phyloP scores from a whole-genome alignment of 2,888 invertebrate genomes.

The Diploptera punctata region DNA sequence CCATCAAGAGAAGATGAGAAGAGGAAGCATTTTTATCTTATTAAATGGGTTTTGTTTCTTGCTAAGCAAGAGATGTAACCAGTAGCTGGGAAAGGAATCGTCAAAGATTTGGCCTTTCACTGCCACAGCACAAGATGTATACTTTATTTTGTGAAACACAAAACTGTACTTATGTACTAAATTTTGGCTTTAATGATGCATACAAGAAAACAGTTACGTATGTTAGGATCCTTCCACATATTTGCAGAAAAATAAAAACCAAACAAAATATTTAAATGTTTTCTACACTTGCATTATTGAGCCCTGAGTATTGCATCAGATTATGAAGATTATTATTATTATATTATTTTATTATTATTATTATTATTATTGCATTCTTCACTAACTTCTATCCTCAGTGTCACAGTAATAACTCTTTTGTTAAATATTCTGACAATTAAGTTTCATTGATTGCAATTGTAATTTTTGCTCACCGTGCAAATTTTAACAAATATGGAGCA shows the following conservation, averaged over 20 bases:
- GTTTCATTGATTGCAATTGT: conserved; percentile 27
- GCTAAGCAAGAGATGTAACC: conserved; percentile 29
- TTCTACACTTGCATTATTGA: conserved; percentile 41
- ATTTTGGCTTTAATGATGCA: conserved; percentile 23
- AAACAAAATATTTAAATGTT: conserved; percentile 41
- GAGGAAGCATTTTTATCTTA: conserved; percentile 17
- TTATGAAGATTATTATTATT: conserved; percentile 31
- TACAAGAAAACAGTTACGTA: conserved; percentile 27
- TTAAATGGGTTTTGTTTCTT: conserved; percentile 27
- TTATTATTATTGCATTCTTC: conserved; percentile 34
- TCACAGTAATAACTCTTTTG: conserved; percentile 3
- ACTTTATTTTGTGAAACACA: conserved; percentile 41
- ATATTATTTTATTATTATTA: too few relatives aligned
- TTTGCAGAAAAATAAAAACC: conserved; percentile 35
- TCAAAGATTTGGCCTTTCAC: conserved; percentile 47
- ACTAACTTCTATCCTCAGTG: conserved; percentile 15
- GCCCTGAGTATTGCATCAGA: conserved; percentile 35
- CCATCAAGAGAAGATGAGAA: conserved; percentile 16
- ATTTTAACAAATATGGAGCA: conserved; percentile 29
- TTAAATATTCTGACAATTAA: background rate
- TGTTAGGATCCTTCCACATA: conserved; percentile 41
- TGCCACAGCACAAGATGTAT: conserved; percentile 49
- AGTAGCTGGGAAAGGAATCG: conserved; percentile 41
- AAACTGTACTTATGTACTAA: conserved; percentile 26
- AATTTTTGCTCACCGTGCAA: conserved; percentile 36